These are phyloP conservation scores for Coleophora flavipennella DNA, from an alignment of 2,888 invertebrate species.

Conservation along the genomic window DNA sequence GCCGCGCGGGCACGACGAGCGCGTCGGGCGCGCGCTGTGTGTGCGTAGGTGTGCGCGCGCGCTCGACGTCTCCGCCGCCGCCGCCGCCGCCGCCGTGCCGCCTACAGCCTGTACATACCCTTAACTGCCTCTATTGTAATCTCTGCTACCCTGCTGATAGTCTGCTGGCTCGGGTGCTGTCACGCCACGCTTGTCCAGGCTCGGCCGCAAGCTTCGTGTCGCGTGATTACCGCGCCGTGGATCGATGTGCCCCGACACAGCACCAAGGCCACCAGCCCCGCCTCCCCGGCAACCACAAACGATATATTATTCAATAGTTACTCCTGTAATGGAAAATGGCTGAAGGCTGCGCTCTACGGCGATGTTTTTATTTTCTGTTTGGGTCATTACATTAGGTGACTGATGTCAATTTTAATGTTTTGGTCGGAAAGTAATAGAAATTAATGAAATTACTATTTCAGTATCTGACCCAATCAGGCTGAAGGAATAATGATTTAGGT, in stretches of 20 bases:
- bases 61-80: slow-evolving; percentile 24
- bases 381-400: slow-evolving; percentile 16
- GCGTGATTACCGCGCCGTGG: slow-evolving; percentile 26
- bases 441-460: too few relatives aligned
- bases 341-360: slow-evolving; percentile 45
- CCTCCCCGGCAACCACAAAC: slow-evolving; percentile 32
- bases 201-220: slow-evolving; percentile 17
- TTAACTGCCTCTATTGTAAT: slow-evolving; percentile 1
- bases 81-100: slow-evolving; percentile 20
- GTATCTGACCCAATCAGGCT: too few relatives aligned
- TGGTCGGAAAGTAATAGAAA: background rate
- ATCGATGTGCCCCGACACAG: too few relatives aligned
- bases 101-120: slow-evolving; percentile 4
- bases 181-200: too few relatives aligned
- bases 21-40: slow-evolving; percentile 44
- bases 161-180: background rate
- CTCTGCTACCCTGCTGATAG: background rate
- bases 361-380: slow-evolving; percentile 34
- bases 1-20: slow-evolving; percentile 5
- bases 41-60: slow-evolving; percentile 53
- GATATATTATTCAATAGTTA: slow-evolving; percentile 47
- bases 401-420: slow-evolving; percentile 24
- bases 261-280: slow-evolving; percentile 35
- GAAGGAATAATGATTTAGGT: too few relatives aligned
- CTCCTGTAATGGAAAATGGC: slow-evolving; percentile 45